phyloP scores from a whole-genome alignment of 2,113 vertebrate species.

The Zosterops hypoxanthus region DNA sequence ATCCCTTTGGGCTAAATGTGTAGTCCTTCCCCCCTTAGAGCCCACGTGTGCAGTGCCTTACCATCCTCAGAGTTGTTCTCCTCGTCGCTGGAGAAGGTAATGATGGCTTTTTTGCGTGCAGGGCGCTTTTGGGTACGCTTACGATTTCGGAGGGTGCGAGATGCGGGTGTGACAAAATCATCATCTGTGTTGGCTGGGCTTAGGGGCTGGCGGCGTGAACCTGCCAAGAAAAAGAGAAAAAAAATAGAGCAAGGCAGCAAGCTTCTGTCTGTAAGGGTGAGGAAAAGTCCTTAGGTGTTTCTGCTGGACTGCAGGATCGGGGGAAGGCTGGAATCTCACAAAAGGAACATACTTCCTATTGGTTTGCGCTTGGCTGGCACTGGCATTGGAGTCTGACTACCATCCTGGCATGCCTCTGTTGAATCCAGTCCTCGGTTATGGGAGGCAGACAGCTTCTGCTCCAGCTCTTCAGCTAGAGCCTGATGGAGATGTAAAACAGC shows the following conservation, averaged over 20 bases:
- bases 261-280: background rate
- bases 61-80: constrained; percentile 57
- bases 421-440: constrained; percentile 87
- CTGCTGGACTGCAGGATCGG: background rate
- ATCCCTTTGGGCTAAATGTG: background rate
- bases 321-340: background rate
- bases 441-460: constrained; percentile 85
- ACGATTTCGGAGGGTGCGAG: background rate
- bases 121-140: background rate
- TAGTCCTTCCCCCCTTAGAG: background rate
- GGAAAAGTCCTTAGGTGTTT: background rate
- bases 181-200: constrained; percentile 2
- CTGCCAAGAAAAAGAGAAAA: background rate
- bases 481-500: constrained; percentile 29
- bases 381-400: background rate
- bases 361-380: constrained; percentile 31
- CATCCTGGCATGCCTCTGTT: constrained; percentile 60
- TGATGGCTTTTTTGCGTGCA: constrained; percentile 67
- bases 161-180: constrained; percentile 81
- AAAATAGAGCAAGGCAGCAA: background rate
- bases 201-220: constrained; percentile 13
- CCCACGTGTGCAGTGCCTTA: background rate
- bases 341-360: constrained; percentile 19
- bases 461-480: constrained; percentile 89
- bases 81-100: constrained; percentile 91